phyloP scores from a whole-genome alignment of 2,113 vertebrate species.

The Dolichallabes microphthalmus region DNA sequence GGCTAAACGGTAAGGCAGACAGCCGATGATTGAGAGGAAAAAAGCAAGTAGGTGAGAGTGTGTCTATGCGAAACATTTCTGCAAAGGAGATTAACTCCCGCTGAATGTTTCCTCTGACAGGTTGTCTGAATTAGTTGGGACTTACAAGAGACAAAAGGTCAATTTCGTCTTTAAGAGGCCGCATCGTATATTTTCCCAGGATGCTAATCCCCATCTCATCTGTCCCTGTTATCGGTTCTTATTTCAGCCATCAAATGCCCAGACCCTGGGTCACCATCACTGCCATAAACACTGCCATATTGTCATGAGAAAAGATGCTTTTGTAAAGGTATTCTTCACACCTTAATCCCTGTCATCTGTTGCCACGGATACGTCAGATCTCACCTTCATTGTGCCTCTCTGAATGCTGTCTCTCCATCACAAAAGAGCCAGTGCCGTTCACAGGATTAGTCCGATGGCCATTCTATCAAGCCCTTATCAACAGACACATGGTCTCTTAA shows the following conservation, averaged over 20 bases:
- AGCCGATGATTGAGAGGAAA: slow-evolving; percentile 13
- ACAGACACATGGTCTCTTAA: slow-evolving; percentile 61
- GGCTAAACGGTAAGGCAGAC: slow-evolving; percentile 87
- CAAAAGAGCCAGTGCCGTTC: slow-evolving; percentile 67
- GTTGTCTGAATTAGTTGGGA: slow-evolving; percentile 62
- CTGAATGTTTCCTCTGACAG: slow-evolving; percentile 54
- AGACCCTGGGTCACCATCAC: slow-evolving; percentile 33
- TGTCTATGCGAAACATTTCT: slow-evolving; percentile 11
- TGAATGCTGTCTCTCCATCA: slow-evolving; percentile 57
- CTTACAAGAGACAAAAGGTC: slow-evolving; percentile 66
- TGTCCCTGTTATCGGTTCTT: slow-evolving; percentile 68
- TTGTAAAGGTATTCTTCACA: slow-evolving; percentile 55
- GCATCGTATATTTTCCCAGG: slow-evolving; percentile 66
- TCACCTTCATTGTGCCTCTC: slow-evolving; percentile 50
- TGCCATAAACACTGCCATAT: slow-evolving; percentile 65
- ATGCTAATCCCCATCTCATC: slow-evolving; percentile 72
- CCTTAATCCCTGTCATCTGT: slow-evolving; percentile 70
- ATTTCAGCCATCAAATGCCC: slow-evolving; percentile 58
- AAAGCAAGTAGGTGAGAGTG: not conserved
- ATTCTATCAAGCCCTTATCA: slow-evolving; percentile 67
- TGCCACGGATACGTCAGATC: slow-evolving; percentile 63
- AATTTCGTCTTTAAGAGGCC: slow-evolving; percentile 63
- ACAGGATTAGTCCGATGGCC: slow-evolving; percentile 63
- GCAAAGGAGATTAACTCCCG: slow-evolving; percentile 40
- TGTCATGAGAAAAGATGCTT: slow-evolving; percentile 63